Conservation (phyloP, 1,140 invertebrate species). For the Euura saliciscinereae region DNA sequence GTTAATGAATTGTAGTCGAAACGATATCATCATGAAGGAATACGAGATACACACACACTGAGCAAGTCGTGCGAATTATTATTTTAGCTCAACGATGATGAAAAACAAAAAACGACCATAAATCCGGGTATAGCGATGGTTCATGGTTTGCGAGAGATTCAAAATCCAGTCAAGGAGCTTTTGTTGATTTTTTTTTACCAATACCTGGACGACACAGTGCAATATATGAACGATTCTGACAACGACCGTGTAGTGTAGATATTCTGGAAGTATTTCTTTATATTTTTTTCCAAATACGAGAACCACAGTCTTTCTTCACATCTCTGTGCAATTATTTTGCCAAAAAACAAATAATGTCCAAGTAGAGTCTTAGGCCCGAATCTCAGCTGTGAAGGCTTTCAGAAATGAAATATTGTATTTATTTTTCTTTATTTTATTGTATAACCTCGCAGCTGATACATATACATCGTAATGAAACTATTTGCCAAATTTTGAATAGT, state of each 20-base stretch:
- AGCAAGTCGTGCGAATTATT: too few relatives aligned
- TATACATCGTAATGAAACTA: not conserved
- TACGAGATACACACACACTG: not conserved
- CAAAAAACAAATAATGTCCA: not conserved
- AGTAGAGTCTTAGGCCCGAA: not conserved
- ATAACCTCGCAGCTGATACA: too few relatives aligned
- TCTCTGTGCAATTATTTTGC: not conserved
- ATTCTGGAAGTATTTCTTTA: not conserved
- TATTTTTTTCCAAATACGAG: not conserved
- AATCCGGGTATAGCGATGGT: too few relatives aligned
- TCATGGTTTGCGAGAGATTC: too few relatives aligned
- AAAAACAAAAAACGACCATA: not conserved
- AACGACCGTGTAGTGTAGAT: not conserved
- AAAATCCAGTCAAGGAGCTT: too few relatives aligned
- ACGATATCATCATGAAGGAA: not conserved
- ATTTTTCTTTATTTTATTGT: not conserved
- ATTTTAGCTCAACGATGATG: not conserved
- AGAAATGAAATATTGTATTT: not conserved
- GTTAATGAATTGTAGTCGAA: not conserved
- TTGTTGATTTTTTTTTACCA: too few relatives aligned
- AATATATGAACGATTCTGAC: not conserved
- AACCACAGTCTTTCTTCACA: not conserved
- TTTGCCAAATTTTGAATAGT: not conserved
- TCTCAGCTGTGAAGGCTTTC: not conserved
- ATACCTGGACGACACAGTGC: not conserved